phyloP scores from a whole-genome alignment of 1,140 invertebrate species.

The Zophobas atratus region DNA sequence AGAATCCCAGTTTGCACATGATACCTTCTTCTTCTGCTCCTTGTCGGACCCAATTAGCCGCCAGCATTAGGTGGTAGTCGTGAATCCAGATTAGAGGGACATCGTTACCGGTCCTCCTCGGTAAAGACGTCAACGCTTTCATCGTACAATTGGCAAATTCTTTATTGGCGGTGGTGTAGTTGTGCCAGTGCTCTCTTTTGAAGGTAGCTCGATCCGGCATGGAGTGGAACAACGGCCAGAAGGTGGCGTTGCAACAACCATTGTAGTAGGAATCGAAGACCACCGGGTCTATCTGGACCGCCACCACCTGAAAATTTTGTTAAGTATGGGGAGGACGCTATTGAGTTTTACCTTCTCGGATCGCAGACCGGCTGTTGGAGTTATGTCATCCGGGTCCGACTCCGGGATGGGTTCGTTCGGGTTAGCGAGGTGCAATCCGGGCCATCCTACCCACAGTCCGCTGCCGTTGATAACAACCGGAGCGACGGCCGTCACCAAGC shows the following conservation, averaged over 20 bases:
- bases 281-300: slow-evolving; percentile 81
- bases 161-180: slow-evolving; percentile 86
- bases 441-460: slow-evolving; percentile 93
- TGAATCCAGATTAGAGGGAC: slow-evolving; percentile 91
- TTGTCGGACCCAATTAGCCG: slow-evolving; percentile 90
- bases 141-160: slow-evolving; percentile 87
- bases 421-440: slow-evolving; percentile 85
- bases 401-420: slow-evolving; percentile 85
- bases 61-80: slow-evolving; percentile 93
- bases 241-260: slow-evolving; percentile 92
- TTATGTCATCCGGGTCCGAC: slow-evolving; percentile 86
- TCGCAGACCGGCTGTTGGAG: slow-evolving; percentile 86
- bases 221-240: slow-evolving; percentile 93
- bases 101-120: slow-evolving; percentile 72
- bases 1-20: slow-evolving; percentile 88
- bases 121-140: slow-evolving; percentile 78
- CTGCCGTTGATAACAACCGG: slow-evolving; percentile 88
- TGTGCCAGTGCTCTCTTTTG: slow-evolving; percentile 81
- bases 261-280: slow-evolving; percentile 92
- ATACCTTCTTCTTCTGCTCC: slow-evolving; percentile 85
- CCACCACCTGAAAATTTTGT: slow-evolving; percentile 76
- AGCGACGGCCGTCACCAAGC: slow-evolving; percentile 91
- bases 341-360: slow-evolving; percentile 80
- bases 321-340: too few relatives aligned
- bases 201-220: slow-evolving; percentile 84